Percentiles rank a stretch among this genome's conserved stretches.
Evolutionary conservation across 2,113 vertebrate genomes (phyloP).

Genomic region (Etheostoma spectabile): DNA sequence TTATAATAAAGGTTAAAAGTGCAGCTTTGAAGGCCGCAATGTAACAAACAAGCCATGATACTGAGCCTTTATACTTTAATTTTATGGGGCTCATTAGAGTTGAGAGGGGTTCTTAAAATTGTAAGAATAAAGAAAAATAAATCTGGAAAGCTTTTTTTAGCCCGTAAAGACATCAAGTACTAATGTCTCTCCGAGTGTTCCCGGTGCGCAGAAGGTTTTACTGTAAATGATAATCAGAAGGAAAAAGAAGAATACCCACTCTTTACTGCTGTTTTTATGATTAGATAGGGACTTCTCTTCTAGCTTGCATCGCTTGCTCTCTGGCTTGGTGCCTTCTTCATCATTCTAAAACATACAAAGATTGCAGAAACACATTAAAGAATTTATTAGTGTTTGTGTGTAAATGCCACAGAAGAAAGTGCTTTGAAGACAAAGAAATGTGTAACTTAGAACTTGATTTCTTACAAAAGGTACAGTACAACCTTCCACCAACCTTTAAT

Average conservation of each 20-base stretch:
- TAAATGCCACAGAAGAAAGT: not conserved
- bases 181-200: constrained; percentile 11
- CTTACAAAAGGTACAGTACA: not conserved
- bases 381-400: not conserved
- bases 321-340: constrained; percentile 89
- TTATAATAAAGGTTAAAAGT: constrained; percentile 24
- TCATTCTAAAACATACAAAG: constrained; percentile 84
- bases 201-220: constrained; percentile 10
- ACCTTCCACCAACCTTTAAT: not conserved
- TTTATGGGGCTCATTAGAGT: constrained; percentile 9
- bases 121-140: not conserved
- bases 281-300: constrained; percentile 92
- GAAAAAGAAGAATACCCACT: constrained; percentile 85
- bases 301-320: constrained; percentile 92
- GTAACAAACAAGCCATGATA: constrained; percentile 10
- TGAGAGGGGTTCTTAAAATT: constrained; percentile 10
- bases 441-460: not conserved
- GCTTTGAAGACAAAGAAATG: not conserved
- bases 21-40: not conserved
- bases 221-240: constrained; percentile 10
- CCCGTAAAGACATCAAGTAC: constrained; percentile 14
- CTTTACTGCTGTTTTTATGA: constrained; percentile 93
- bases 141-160: not conserved
- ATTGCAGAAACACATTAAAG: not conserved
- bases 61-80: not conserved